Conservation (phyloP, 2,797 vertebrate species). For the Enteromius radiatus region DNA sequence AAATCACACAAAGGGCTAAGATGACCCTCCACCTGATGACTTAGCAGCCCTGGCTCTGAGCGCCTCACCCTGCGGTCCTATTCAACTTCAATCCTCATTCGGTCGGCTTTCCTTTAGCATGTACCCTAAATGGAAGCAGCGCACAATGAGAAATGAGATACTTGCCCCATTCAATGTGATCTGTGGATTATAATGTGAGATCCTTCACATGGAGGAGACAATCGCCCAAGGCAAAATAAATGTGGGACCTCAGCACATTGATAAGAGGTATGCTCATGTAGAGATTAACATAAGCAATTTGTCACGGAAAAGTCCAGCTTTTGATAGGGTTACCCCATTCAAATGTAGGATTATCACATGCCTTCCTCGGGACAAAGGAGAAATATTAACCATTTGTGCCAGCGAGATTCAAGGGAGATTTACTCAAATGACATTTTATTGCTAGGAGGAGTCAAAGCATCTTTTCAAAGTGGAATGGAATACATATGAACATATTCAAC, state of each 20-base stretch:
- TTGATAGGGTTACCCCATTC: constrained; percentile 59
- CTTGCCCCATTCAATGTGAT: constrained; percentile 51
- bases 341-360: constrained; percentile 48
- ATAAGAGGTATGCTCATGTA: constrained; percentile 57
- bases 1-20: constrained; percentile 25
- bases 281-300: constrained; percentile 57
- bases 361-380: constrained; percentile 26
- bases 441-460: constrained; percentile 29
- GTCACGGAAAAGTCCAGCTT: constrained; percentile 51
- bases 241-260: constrained; percentile 55
- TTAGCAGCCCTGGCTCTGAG: constrained; percentile 28
- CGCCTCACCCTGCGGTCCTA: constrained; percentile 31
- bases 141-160: constrained; percentile 52
- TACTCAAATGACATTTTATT: constrained; percentile 33
- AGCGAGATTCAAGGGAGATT: constrained; percentile 27
- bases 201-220: constrained; percentile 50
- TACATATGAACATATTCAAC: constrained; percentile 6
- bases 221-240: constrained; percentile 52
- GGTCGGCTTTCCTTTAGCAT: constrained; percentile 45
- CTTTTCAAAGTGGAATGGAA: neutral
- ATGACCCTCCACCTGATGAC: constrained; percentile 37
- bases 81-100: constrained; percentile 42
- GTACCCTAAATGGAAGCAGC: constrained; percentile 46
- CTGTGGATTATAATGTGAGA: constrained; percentile 55
- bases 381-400: constrained; percentile 47